Evolutionary conservation across 1,140 invertebrate species (phyloP).

Genomic region (Bombus huntii): DNA sequence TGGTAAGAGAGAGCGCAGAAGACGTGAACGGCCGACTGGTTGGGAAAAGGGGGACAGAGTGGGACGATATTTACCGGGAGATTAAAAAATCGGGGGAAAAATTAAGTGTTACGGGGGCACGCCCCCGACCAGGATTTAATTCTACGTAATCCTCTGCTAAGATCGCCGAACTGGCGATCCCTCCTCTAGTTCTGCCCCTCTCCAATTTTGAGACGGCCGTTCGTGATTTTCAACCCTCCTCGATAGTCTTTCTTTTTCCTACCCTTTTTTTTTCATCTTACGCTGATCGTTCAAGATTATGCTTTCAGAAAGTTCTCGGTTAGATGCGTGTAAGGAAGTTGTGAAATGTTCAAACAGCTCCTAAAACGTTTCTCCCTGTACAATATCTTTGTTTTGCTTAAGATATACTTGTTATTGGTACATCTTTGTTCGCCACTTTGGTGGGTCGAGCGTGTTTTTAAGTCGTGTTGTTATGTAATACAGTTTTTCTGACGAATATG

Average conservation of each 20-base stretch:
- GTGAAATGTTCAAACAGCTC: neutral
- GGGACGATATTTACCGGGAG: conserved; percentile 82
- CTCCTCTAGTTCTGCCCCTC: neutral
- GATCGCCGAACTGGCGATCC: conserved; percentile 73
- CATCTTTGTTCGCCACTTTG: too few relatives aligned
- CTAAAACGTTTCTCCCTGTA: neutral
- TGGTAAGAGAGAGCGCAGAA: conserved; percentile 61
- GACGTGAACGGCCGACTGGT: conserved; percentile 38
- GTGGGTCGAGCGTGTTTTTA: too few relatives aligned
- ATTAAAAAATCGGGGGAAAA: conserved; percentile 84
- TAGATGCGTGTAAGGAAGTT: conserved; percentile 9
- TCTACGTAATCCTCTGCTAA: conserved; percentile 81
- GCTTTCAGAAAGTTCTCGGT: conserved; percentile 34
- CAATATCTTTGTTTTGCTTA: neutral
- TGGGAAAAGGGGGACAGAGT: conserved; percentile 52
- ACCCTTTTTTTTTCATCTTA: conserved; percentile 28
- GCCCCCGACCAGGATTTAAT: conserved; percentile 78
- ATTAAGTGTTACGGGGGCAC: conserved; percentile 83
- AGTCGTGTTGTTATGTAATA: too few relatives aligned
- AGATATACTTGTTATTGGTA: too few relatives aligned
- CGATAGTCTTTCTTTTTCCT: conserved; percentile 25
- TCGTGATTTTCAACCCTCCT: conserved; percentile 56
- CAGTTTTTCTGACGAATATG: too few relatives aligned
- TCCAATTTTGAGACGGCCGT: conserved; percentile 36
- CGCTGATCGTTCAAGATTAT: conserved; percentile 55